Evolutionary conservation across 2,888 invertebrate species (phyloP).

Genomic region (Acleris sparsana): DNA sequence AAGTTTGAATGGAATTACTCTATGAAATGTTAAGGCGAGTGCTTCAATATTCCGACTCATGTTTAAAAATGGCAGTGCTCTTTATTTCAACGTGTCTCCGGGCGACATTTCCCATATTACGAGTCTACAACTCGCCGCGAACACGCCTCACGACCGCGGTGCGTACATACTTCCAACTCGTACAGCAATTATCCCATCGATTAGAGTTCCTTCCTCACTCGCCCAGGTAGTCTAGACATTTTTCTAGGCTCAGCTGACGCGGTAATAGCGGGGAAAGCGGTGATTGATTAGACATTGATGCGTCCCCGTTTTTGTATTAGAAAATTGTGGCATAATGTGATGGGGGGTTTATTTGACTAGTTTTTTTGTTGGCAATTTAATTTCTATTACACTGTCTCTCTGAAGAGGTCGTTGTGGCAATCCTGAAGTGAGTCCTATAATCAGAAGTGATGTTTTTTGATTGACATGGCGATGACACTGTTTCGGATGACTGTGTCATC

Average conservation of each 20-base stretch:
- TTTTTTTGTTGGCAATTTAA: background rate
- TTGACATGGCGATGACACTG: too few relatives aligned
- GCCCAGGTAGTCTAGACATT: slow-evolving; percentile 16
- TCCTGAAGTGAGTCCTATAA: too few relatives aligned
- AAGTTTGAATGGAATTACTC: too few relatives aligned
- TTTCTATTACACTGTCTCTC: too few relatives aligned
- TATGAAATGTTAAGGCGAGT: too few relatives aligned
- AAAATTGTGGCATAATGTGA: slow-evolving; percentile 7
- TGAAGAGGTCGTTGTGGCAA: too few relatives aligned
- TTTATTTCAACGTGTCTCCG: background rate
- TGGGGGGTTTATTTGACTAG: background rate
- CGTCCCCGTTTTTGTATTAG: slow-evolving; percentile 23
- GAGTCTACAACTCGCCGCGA: background rate
- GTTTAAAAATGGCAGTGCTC: background rate
- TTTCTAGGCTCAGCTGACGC: slow-evolving; percentile 19
- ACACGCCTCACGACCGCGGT: slow-evolving; percentile 6
- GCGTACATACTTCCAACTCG: background rate
- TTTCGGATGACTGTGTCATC: too few relatives aligned
- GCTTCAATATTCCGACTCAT: too few relatives aligned
- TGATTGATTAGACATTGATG: slow-evolving; percentile 34
- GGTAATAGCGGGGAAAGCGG: slow-evolving; percentile 31
- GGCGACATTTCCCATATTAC: background rate
- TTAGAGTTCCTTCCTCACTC: slow-evolving; percentile 45
- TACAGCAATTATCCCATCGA: slow-evolving; percentile 42
- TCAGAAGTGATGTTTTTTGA: too few relatives aligned